A percentile compares a stretch with the other conserved stretches of the same genome.
These are phyloP conservation scores for Criorhina ranunculi DNA, from an alignment of 2,888 invertebrate species.

Conservation along the genomic window DNA sequence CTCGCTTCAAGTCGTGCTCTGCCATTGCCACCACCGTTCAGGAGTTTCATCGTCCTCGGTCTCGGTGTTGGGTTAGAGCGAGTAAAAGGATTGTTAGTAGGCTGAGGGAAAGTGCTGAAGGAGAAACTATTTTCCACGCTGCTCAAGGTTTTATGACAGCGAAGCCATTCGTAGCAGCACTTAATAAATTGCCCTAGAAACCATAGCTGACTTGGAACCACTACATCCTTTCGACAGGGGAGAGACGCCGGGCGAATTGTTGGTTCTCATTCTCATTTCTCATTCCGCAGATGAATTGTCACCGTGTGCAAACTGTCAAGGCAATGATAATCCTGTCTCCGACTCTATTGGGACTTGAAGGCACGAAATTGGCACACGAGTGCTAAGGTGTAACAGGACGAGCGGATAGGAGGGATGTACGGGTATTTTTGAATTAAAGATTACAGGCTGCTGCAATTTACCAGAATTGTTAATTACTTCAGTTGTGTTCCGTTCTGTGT, in stretches of 20 bases:
- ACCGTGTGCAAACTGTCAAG: conserved; percentile 65
- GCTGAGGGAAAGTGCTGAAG: conserved; percentile 46
- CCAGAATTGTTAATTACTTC: conserved; percentile 71
- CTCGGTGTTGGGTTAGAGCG: neutral
- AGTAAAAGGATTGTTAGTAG: conserved; percentile 6
- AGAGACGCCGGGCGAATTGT: conserved; percentile 35
- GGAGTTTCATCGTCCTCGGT: conserved; percentile 9
- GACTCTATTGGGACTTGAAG: conserved; percentile 46
- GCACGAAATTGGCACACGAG: conserved; percentile 52
- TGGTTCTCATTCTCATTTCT: conserved; percentile 21
- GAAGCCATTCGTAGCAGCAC: conserved; percentile 41
- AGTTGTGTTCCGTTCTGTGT: conserved; percentile 45
- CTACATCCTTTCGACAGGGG: conserved; percentile 6
- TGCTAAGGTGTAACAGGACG: neutral
- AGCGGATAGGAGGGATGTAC: no score
- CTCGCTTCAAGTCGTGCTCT: conserved; percentile 58
- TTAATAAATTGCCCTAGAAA: conserved; percentile 74
- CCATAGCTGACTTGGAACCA: conserved; percentile 52
- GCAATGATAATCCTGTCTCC: conserved; percentile 70
- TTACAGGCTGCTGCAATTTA: conserved; percentile 44
- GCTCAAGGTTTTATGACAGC: conserved; percentile 45
- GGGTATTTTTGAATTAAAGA: conserved; percentile 39
- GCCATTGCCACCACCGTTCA: conserved; percentile 28
- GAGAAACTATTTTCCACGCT: conserved; percentile 60
- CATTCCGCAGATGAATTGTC: conserved; percentile 66